Evolutionary conservation across 2,888 invertebrate species (phyloP), one percentile per base, ranked within the genome.

Genomic region (Hydrotaea cyrtoneurina): DNA sequence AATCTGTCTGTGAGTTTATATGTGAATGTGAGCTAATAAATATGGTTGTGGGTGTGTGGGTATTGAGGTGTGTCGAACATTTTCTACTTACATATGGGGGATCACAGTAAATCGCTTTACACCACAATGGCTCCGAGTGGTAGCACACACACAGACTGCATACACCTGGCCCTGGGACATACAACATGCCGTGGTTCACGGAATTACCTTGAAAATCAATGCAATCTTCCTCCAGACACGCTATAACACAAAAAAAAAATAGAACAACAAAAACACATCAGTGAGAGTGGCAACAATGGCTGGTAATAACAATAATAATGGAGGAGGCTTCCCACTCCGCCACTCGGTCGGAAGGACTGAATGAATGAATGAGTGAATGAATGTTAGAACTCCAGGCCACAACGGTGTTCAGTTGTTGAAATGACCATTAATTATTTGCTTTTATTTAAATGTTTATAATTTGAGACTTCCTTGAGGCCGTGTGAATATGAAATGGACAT

Each of bases 121-220:
- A 97, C 96, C 96, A 97, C 94, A 95, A 95, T 72, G 97, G 96
- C 90, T 96, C 95, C 36, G 96, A 95, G 93, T 97, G 96, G 93
- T 97, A 97, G 93, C 97, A 97, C 75, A 97, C 96, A 91, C 97
- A 97, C 87, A 96, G 94, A 81, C 96, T 96, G 92, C 97, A 97
- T 75, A 96, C 96, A 5, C 96, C 96, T 7, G 96, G 96, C 73
- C 97, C 97, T 13, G 97, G 97, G 86, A 97, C 96, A 92, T 96
- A 97, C 76, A 96, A 93, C 88, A 96, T 93, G 13, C 97, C 97
- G 92, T 97, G 97, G 43, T 94, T 94, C 46, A 97, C 95, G 13
- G 94, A 94, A 91, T 95, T 95, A 77, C 96, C 96, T 93, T 96
- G 96, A 93, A 96, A 96, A 93, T 97, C 97, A 86, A 95, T 95